phyloP scores from a whole-genome alignment of 1,140 invertebrate genomes.

The Drosophila kohkoa region DNA sequence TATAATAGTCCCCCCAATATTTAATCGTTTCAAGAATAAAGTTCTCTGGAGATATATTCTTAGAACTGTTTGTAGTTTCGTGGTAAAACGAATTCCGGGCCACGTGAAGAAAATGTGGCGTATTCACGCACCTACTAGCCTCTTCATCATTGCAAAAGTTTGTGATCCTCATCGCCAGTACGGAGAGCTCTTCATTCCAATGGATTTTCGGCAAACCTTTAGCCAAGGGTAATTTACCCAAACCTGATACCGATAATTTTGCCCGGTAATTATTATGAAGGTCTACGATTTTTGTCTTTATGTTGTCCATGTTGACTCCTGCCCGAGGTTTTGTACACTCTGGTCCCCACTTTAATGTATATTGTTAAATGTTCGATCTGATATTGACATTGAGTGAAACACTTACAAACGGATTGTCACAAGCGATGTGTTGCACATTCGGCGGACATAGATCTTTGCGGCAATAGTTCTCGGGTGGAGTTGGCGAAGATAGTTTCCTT shows the following conservation, averaged over 20 bases:
- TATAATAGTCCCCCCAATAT: not conserved
- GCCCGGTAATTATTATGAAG: not conserved
- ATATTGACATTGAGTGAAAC: no score
- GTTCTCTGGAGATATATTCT: not conserved
- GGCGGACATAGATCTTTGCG: slow-evolving; percentile 11
- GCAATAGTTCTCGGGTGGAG: slow-evolving; percentile 20
- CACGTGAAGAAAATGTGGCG: not conserved
- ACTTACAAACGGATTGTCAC: slow-evolving; percentile 4
- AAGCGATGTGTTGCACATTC: not conserved
- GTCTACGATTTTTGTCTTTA: not conserved
- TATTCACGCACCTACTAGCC: not conserved
- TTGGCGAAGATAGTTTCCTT: not conserved
- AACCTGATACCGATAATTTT: not conserved
- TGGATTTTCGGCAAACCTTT: not conserved
- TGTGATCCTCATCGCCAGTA: not conserved
- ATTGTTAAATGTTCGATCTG: not conserved
- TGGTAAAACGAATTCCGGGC: no score
- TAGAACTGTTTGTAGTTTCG: not conserved
- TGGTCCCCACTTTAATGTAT: not conserved
- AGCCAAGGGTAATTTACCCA: not conserved
- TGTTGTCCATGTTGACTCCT: not conserved
- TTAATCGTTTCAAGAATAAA: not conserved
- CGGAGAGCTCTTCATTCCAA: not conserved
- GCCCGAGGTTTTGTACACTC: not conserved
- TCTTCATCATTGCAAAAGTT: not conserved